These are phyloP conservation scores for Pollenia labialis DNA, from an alignment of 2,888 invertebrate species.

Conservation along the genomic window DNA sequence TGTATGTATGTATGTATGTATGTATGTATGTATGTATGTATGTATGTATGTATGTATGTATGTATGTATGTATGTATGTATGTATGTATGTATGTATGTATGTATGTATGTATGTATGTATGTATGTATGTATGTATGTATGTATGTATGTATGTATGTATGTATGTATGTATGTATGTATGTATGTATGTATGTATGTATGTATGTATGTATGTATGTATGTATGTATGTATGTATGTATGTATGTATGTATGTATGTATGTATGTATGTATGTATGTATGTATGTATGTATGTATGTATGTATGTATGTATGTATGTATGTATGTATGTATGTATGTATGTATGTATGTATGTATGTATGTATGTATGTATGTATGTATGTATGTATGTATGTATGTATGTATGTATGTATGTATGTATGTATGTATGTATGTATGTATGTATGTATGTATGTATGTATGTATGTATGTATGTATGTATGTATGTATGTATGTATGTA, in stretches of 20 bases:
- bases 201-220: slow-evolving; percentile 12
- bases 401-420: no score
- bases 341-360: no score
- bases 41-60: slow-evolving; percentile 12
- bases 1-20: slow-evolving; percentile 14
- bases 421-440: no score
- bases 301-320: neutral
- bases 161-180: slow-evolving; percentile 12
- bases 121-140: slow-evolving; percentile 12
- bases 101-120: slow-evolving; percentile 12
- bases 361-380: no score
- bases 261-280: slow-evolving; percentile 12
- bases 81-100: slow-evolving; percentile 12
- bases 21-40: slow-evolving; percentile 12
- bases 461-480: no score
- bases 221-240: slow-evolving; percentile 12
- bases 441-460: no score
- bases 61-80: slow-evolving; percentile 12
- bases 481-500: no score
- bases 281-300: neutral
- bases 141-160: slow-evolving; percentile 12
- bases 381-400: no score
- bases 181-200: slow-evolving; percentile 12
- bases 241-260: slow-evolving; percentile 12
- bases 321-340: neutral